A percentile compares a stretch with the other conserved stretches of the same genome.
Evolutionary conservation across 2,888 invertebrate genomes (phyloP).

Genomic region (Metellina segmentata): DNA sequence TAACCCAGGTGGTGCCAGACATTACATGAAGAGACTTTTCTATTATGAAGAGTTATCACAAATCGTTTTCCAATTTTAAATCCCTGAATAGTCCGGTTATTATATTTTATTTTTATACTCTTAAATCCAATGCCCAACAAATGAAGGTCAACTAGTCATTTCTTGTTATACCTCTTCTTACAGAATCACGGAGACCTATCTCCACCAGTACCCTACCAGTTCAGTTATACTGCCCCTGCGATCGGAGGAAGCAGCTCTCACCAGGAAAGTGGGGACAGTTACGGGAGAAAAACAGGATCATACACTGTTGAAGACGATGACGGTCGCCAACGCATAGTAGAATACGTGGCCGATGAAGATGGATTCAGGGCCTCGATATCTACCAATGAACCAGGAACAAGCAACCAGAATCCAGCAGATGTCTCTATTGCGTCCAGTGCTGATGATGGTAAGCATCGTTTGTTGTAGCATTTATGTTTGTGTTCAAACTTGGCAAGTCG

Average conservation of each 20-base stretch:
- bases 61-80: too few relatives aligned
- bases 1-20: too few relatives aligned
- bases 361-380: slow-evolving; percentile 77
- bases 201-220: slow-evolving; percentile 60
- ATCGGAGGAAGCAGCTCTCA: slow-evolving; percentile 69
- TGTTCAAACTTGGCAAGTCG: too few relatives aligned
- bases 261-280: slow-evolving; percentile 72
- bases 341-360: slow-evolving; percentile 78
- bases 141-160: background rate
- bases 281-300: slow-evolving; percentile 75
- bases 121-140: background rate
- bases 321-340: slow-evolving; percentile 76
- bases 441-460: slow-evolving; percentile 29
- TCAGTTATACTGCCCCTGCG: slow-evolving; percentile 67
- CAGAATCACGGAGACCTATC: slow-evolving; percentile 37
- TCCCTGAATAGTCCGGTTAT: too few relatives aligned
- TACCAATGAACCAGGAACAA: slow-evolving; percentile 78
- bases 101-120: too few relatives aligned
- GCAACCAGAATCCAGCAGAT: slow-evolving; percentile 74
- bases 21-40: too few relatives aligned
- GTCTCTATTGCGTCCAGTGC: slow-evolving; percentile 67
- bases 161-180: background rate
- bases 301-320: slow-evolving; percentile 76
- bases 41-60: too few relatives aligned
- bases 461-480: too few relatives aligned